Evolutionary conservation across 2,113 vertebrate species (phyloP).

Genomic region (Acrocephalus arundinaceus): DNA sequence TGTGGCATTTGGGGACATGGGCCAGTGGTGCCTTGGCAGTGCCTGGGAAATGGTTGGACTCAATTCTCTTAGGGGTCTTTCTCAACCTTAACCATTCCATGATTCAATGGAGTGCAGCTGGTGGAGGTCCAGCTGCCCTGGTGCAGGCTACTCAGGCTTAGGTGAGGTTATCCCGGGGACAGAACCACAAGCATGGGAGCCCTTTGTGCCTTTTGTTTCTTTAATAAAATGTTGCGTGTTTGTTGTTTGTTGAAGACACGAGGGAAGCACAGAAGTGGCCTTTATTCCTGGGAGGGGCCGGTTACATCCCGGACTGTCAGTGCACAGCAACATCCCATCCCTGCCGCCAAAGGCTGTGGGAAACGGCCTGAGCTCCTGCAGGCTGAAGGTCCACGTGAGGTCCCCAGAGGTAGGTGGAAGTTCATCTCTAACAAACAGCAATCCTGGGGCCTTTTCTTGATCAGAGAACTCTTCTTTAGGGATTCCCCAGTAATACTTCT

Average conservation of each 20-base stretch:
- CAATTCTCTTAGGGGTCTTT: not conserved
- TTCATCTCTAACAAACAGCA: not conserved
- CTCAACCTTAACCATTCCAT: not conserved
- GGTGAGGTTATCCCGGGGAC: not conserved
- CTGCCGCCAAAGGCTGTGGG: constrained; percentile 63
- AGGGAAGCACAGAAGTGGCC: constrained; percentile 83
- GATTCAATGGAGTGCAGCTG: not conserved
- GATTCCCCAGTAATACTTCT: not conserved
- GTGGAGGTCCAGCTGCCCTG: not conserved
- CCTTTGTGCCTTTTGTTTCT: not conserved
- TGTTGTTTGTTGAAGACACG: constrained; percentile 72
- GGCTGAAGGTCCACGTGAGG: constrained; percentile 83
- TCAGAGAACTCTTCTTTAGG: not conserved
- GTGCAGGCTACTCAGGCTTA: not conserved
- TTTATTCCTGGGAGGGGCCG: constrained; percentile 85
- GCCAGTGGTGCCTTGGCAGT: not conserved
- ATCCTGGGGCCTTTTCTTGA: not conserved
- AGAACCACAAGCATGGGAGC: not conserved
- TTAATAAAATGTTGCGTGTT: not conserved
- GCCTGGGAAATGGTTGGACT: not conserved
- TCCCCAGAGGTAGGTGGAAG: constrained; percentile 81
- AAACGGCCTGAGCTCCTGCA: constrained; percentile 76
- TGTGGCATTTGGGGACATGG: not conserved
- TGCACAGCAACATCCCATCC: constrained; percentile 71
- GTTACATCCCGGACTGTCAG: constrained; percentile 71